Conservation (phyloP, 2,888 invertebrate genomes). For the Rhamphomyia laevipes region DNA sequence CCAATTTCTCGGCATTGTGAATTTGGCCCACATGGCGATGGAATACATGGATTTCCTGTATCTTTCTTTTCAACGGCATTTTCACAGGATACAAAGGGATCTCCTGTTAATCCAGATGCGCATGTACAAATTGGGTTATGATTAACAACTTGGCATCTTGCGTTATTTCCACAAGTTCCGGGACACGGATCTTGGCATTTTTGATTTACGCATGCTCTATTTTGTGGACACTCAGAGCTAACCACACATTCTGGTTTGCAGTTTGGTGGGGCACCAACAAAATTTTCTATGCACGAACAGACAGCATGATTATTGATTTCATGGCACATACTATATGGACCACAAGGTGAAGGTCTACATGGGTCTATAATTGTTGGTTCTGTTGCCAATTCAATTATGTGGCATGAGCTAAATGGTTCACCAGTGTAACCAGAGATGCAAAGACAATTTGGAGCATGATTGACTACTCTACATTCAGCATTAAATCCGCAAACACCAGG, state of each 20-base stretch:
- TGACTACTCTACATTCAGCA: slow-evolving; percentile 61
- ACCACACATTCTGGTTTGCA: slow-evolving; percentile 55
- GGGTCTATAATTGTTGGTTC: slow-evolving; percentile 35
- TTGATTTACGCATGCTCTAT: slow-evolving; percentile 48
- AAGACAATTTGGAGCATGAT: slow-evolving; percentile 65
- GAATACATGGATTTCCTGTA: slow-evolving; percentile 56
- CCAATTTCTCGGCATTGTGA: slow-evolving; percentile 71
- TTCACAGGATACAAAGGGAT: slow-evolving; percentile 48
- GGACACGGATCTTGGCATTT: slow-evolving; percentile 56
- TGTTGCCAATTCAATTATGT: slow-evolving; percentile 25
- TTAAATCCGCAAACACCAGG: slow-evolving; percentile 65
- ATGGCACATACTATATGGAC: slow-evolving; percentile 52
- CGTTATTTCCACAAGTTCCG: slow-evolving; percentile 51
- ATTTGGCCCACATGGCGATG: slow-evolving; percentile 74
- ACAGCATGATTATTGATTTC: slow-evolving; percentile 50
- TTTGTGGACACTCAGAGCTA: slow-evolving; percentile 53
- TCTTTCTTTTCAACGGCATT: slow-evolving; percentile 36
- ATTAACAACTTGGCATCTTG: slow-evolving; percentile 53
- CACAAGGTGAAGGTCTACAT: slow-evolving; percentile 53
- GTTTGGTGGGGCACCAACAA: slow-evolving; percentile 50
- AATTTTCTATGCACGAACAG: slow-evolving; percentile 50
- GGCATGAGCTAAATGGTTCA: slow-evolving; percentile 57
- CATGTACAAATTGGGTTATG: slow-evolving; percentile 60
- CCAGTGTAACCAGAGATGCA: slow-evolving; percentile 62
- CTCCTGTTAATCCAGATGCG: slow-evolving; percentile 48